These are phyloP conservation scores for Clarias gariepinus DNA, from an alignment of 2,113 vertebrate genomes.

Conservation along the genomic window DNA sequence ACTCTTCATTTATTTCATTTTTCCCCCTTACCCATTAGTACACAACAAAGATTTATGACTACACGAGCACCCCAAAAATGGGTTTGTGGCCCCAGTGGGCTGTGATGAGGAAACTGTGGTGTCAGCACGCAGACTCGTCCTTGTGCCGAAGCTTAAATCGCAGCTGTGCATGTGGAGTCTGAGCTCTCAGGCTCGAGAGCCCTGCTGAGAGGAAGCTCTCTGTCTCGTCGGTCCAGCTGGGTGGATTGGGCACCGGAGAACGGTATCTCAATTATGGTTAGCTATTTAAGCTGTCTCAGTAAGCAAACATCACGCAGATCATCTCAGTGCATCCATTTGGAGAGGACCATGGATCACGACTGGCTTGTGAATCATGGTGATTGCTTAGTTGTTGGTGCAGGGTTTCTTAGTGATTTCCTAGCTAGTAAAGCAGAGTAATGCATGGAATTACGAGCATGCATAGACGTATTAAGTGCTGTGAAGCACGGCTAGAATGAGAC, in stretches of 20 bases:
- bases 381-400: not conserved
- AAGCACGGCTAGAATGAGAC: not conserved
- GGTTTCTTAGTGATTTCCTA: not conserved
- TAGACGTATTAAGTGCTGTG: not conserved
- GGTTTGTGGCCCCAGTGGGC: slow-evolving; percentile 11
- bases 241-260: slow-evolving; percentile 21
- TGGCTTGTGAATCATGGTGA: not conserved
- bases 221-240: slow-evolving; percentile 21
- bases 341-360: not conserved
- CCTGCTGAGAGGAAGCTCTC: slow-evolving; percentile 18
- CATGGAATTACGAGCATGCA: not conserved
- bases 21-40: slow-evolving; percentile 27
- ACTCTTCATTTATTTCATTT: slow-evolving; percentile 22
- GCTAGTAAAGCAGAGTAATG: not conserved
- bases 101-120: slow-evolving; percentile 10
- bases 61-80: slow-evolving; percentile 41
- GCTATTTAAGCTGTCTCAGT: not conserved
- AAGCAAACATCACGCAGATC: not conserved
- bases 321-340: not conserved
- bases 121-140: slow-evolving; percentile 31
- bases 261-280: not conserved
- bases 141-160: slow-evolving; percentile 12
- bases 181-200: not conserved
- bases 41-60: slow-evolving; percentile 52
- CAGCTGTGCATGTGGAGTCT: not conserved